Percentiles rank a stretch among this genome's conserved stretches.
phyloP scores from a whole-genome alignment of 2,888 invertebrate genomes.

The Caenorhabditis japonica region DNA sequence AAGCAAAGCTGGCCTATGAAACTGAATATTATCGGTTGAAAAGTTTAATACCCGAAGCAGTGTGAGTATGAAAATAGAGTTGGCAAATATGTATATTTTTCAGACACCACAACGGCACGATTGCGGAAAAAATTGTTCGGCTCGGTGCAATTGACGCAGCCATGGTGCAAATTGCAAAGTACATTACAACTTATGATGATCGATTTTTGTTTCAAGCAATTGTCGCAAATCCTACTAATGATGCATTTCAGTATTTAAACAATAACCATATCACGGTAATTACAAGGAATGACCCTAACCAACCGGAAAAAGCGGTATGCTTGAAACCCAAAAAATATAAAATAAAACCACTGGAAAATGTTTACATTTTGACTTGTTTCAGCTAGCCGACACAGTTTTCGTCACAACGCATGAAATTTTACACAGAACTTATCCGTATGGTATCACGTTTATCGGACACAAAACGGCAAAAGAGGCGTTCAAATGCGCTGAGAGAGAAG shows the following conservation, averaged over 20 bases:
- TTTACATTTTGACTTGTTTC: neutral
- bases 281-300: constrained; percentile 37
- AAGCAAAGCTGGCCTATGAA: constrained; percentile 31
- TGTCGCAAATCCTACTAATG: constrained; percentile 40
- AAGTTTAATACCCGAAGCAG: neutral
- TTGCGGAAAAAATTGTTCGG: constrained; percentile 22
- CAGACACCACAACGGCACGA: constrained; percentile 12
- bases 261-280: constrained; percentile 45
- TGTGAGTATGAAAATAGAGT: constrained; percentile 1
- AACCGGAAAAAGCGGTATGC: constrained; percentile 41
- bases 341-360: neutral
- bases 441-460: neutral
- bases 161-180: constrained; percentile 10
- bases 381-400: constrained; percentile 46
- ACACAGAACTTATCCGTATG: constrained; percentile 34
- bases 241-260: constrained; percentile 36
- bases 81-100: neutral
- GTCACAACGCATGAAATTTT: constrained; percentile 45
- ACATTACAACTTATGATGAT: constrained; percentile 13
- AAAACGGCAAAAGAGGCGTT: constrained; percentile 2
- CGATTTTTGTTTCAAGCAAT: constrained; percentile 48
- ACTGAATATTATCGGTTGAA: constrained; percentile 26
- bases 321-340: neutral
- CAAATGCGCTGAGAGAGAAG: constrained; percentile 14
- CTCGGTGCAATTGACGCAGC: constrained; percentile 32